Conservation (phyloP, 2,113 vertebrate species). For the Ellobius talpinus region DNA sequence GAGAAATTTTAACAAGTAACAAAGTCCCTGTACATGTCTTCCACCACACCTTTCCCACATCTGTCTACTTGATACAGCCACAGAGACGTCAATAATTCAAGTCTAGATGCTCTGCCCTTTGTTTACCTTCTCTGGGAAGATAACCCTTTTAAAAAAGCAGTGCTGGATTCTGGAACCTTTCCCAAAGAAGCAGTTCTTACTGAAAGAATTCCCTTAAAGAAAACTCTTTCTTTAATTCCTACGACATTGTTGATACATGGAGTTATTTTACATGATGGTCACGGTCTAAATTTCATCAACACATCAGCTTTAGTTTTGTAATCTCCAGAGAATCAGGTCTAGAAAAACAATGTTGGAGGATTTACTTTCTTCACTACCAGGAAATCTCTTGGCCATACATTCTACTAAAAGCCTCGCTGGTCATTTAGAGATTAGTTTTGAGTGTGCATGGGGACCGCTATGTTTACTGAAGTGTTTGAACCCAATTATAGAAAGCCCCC, state of each 20-base stretch:
- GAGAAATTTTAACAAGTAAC: not conserved
- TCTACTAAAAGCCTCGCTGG: not conserved
- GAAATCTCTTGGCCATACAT: not conserved
- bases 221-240: not conserved
- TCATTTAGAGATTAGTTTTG: slow-evolving; percentile 60
- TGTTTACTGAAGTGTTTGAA: slow-evolving; percentile 59
- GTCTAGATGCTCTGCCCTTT: not conserved
- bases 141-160: slow-evolving; percentile 10
- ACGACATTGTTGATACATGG: not conserved
- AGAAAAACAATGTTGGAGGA: slow-evolving; percentile 43
- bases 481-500: slow-evolving; percentile 41
- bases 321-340: slow-evolving; percentile 2
- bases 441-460: not conserved
- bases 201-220: not conserved
- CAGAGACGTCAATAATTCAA: not conserved
- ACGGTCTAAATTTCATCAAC: slow-evolving; percentile 37
- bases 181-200: not conserved
- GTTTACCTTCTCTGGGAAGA: not conserved
- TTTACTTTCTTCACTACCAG: slow-evolving; percentile 52
- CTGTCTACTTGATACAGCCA: not conserved
- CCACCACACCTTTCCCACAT: not conserved
- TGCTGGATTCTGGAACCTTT: not conserved
- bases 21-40: not conserved
- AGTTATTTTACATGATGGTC: not conserved
- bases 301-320: not conserved